phyloP scores from a whole-genome alignment of 2,797 vertebrate genomes.

The Periparus ater region DNA sequence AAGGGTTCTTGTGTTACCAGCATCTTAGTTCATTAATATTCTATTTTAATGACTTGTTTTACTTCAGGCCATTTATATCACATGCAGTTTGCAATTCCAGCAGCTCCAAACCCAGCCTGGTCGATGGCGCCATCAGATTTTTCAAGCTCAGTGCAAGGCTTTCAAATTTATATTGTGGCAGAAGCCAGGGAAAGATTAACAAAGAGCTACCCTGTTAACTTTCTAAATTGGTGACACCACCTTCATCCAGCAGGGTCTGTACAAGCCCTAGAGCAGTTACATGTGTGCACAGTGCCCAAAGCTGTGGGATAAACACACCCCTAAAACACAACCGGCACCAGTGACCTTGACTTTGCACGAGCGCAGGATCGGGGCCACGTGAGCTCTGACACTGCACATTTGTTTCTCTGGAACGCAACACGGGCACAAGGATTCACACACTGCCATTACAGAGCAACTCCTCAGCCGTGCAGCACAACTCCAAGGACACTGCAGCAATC shows the following conservation, averaged over 20 bases:
- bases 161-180: not conserved
- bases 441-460: not conserved
- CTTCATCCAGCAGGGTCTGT: not conserved
- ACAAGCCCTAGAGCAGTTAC: not conserved
- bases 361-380: fast-evolving
- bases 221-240: not conserved
- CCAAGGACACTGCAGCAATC: not conserved
- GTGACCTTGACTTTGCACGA: not conserved
- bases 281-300: fast-evolving
- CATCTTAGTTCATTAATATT: slow-evolving; percentile 37
- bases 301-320: not conserved
- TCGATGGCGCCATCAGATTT: not conserved
- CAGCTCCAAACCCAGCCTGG: not conserved
- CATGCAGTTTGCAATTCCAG: slow-evolving; percentile 13
- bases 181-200: not conserved
- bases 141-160: not conserved
- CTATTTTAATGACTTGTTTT: slow-evolving; percentile 43
- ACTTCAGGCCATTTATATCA: slow-evolving; percentile 42
- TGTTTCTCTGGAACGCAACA: fast-evolving
- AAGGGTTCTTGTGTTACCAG: not conserved
- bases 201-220: not conserved
- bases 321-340: not conserved
- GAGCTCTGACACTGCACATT: not conserved
- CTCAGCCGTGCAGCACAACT: not conserved
- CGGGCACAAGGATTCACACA: not conserved